Conservation (phyloP, 2,113 vertebrate genomes). For the Hypanus sabinus region DNA sequence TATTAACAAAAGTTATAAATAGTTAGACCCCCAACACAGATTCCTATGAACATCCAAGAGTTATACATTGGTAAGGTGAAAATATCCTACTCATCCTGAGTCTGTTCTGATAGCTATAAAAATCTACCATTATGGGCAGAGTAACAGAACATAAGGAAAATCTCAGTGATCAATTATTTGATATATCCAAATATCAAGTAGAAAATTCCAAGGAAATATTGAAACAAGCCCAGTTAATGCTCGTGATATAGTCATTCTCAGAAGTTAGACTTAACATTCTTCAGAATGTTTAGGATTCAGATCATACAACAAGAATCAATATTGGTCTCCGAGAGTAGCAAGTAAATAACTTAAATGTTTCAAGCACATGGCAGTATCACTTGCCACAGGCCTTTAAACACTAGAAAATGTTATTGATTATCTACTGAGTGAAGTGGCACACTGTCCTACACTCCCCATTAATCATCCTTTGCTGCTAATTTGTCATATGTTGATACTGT, state of each 20-base stretch:
- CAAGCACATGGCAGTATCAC: neutral
- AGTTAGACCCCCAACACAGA: too few species aligned
- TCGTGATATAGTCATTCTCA: neutral
- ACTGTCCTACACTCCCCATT: slow-evolving; percentile 5
- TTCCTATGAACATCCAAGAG: too few species aligned
- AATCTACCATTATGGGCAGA: too few species aligned
- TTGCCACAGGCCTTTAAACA: neutral
- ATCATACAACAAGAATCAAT: neutral
- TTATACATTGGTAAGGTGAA: too few species aligned
- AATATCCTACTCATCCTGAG: too few species aligned
- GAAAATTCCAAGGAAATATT: neutral
- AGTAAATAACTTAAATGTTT: neutral
- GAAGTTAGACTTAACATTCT: neutral
- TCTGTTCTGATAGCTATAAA: too few species aligned
- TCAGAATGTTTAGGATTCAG: neutral
- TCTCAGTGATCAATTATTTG: too few species aligned
- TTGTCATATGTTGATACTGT: neutral
- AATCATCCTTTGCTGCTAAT: slow-evolving; percentile 27
- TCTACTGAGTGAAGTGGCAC: slow-evolving; percentile 1
- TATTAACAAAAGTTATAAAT: too few species aligned
- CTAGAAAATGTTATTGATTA: slow-evolving; percentile 12
- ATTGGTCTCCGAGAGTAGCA: neutral
- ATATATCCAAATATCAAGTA: neutral
- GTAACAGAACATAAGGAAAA: too few species aligned
- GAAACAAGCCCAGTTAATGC: neutral